A percentile compares a stretch with the other conserved stretches of the same genome.
These are phyloP conservation scores for Tretioscincus oriximinensis DNA, from an alignment of 2,113 vertebrate species.

Conservation along the genomic window DNA sequence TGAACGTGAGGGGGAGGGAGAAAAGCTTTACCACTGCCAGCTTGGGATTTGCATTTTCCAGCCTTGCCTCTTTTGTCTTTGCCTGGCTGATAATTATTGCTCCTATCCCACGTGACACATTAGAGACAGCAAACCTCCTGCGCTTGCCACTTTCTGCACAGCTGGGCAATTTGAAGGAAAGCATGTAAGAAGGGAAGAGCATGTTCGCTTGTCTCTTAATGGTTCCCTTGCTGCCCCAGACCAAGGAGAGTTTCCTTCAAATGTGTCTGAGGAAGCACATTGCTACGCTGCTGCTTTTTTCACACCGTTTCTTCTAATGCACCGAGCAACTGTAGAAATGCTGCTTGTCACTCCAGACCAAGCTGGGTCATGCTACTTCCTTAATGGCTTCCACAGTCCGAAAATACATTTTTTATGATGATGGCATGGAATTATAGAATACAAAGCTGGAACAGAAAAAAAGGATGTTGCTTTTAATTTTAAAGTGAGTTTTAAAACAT, in stretches of 20 bases:
- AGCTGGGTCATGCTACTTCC: background rate
- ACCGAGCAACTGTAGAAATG: background rate
- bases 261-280: background rate
- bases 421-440: background rate
- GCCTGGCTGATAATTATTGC: conserved; percentile 9
- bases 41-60: background rate
- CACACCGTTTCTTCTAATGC: background rate
- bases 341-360: background rate
- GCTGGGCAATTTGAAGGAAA: background rate
- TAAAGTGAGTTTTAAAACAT: background rate
- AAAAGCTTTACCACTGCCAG: background rate
- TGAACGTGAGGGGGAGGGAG: background rate
- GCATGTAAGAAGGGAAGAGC: background rate
- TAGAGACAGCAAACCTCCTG: background rate
- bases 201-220: conserved; percentile 15
- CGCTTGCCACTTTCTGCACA: background rate
- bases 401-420: background rate
- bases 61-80: background rate
- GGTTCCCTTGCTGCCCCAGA: background rate
- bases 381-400: background rate
- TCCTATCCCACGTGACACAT: background rate
- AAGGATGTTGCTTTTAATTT: background rate
- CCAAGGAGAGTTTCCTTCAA: background rate
- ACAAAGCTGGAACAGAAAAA: background rate
- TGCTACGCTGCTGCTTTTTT: background rate